These are phyloP conservation scores for Sardinella longiceps DNA, from an alignment of 2,797 vertebrate genomes.

Conservation along the genomic window DNA sequence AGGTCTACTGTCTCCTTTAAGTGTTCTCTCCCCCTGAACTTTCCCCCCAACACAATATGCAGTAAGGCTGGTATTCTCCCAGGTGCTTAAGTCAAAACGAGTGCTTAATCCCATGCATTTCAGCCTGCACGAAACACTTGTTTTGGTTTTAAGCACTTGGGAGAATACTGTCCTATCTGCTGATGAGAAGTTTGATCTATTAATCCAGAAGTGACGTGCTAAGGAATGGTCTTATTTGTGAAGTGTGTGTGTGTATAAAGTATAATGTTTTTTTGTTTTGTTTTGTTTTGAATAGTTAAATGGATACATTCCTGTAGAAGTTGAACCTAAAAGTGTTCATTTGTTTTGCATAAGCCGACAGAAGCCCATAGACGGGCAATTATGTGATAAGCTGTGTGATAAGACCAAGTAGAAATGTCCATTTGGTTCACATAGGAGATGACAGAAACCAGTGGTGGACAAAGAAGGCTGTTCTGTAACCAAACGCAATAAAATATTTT, in stretches of 20 bases:
- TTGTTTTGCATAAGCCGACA: neutral
- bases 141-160: too few species aligned
- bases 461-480: neutral
- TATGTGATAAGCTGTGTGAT: neutral
- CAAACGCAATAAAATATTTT: neutral
- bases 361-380: neutral
- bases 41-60: neutral
- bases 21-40: neutral
- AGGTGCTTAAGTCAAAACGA: too few species aligned
- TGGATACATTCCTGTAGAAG: constrained; percentile 14
- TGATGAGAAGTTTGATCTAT: neutral
- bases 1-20: neutral
- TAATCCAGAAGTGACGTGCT: too few species aligned
- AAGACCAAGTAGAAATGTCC: neutral
- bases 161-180: too few species aligned
- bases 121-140: too few species aligned
- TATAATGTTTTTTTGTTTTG: neutral
- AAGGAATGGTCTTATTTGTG: neutral
- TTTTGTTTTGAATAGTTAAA: neutral
- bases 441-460: neutral
- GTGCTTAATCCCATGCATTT: too few species aligned
- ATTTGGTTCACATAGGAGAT: neutral
- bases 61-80: too few species aligned
- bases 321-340: neutral
- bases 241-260: neutral